A percentile compares a stretch with the other conserved stretches of the same genome.
These are phyloP conservation scores for Anoplophora glabripennis DNA, from an alignment of 1,140 invertebrate species.

Conservation along the genomic window DNA sequence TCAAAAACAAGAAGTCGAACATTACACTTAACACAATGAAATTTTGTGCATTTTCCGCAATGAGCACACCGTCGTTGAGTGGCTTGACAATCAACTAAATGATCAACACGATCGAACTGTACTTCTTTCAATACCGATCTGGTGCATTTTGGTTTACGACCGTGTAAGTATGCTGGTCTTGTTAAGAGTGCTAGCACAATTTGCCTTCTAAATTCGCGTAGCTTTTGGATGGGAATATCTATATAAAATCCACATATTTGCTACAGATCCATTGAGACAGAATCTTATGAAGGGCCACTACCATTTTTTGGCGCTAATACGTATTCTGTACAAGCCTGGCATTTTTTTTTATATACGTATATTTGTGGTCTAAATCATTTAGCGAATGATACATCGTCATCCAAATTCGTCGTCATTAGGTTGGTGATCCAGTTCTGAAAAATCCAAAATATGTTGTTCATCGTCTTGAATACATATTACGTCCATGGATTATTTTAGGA, in stretches of 20 bases:
- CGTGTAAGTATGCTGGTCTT: slow-evolving; percentile 4
- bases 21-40: slow-evolving; percentile 15
- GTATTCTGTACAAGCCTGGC: slow-evolving; percentile 23
- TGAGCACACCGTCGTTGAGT: slow-evolving; percentile 17
- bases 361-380: too few species aligned
- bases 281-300: slow-evolving; percentile 29
- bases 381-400: too few species aligned
- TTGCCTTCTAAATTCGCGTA: slow-evolving; percentile 11
- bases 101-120: slow-evolving; percentile 11
- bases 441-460: too few species aligned
- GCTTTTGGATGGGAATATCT: too few species aligned
- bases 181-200: slow-evolving; percentile 15
- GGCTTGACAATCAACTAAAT: slow-evolving; percentile 4
- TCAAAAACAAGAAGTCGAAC: slow-evolving; percentile 1
- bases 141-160: slow-evolving; percentile 22
- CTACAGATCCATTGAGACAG: slow-evolving; percentile 26
- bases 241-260: slow-evolving; percentile 20
- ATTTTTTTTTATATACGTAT: too few species aligned
- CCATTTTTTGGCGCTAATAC: slow-evolving; percentile 23
- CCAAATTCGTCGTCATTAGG: too few species aligned
- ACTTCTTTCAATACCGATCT: slow-evolving; percentile 18
- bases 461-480: too few species aligned
- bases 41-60: slow-evolving; percentile 20
- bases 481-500: too few species aligned
- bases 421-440: too few species aligned